These are phyloP conservation scores for Monochamus saltuarius DNA, from an alignment of 1,140 invertebrate genomes.

Conservation along the genomic window DNA sequence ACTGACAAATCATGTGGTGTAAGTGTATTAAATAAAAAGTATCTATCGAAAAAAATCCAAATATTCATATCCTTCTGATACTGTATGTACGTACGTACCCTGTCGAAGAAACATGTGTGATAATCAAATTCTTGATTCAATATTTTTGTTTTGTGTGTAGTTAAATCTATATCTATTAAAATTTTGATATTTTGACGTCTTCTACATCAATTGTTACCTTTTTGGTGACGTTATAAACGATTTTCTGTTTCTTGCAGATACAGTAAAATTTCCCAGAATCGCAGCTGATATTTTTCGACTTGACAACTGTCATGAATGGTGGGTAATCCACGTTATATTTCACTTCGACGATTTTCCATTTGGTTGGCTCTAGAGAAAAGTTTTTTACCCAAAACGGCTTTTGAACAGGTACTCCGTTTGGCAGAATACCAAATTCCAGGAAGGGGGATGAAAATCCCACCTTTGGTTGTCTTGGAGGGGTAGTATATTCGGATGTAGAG, in stretches of 20 bases:
- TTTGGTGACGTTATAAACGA: constrained; percentile 19
- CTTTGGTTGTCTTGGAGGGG: not conserved
- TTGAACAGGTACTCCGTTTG: constrained; percentile 20
- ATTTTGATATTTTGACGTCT: too few species aligned
- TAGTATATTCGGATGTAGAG: too few species aligned
- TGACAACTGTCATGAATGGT: constrained; percentile 15
- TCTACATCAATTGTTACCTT: constrained; percentile 1
- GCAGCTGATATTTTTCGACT: constrained; percentile 10
- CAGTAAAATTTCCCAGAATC: constrained; percentile 5
- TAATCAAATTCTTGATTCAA: too few species aligned
- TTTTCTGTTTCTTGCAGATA: not conserved
- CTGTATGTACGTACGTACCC: too few species aligned
- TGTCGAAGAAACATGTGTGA: too few species aligned
- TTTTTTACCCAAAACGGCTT: constrained; percentile 24
- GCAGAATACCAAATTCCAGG: constrained; percentile 26
- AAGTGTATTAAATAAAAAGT: too few species aligned
- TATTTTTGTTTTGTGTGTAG: too few species aligned
- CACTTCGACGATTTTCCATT: constrained; percentile 26
- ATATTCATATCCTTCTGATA: too few species aligned
- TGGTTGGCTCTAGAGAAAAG: not conserved
- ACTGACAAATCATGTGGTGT: too few species aligned
- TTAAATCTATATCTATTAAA: too few species aligned
- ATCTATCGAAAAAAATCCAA: too few species aligned
- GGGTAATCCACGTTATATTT: constrained; percentile 24
- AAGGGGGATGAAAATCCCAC: constrained; percentile 16